Percentiles rank a stretch among this genome's conserved stretches.
Conservation (phyloP, 2,888 invertebrate species). For the Oligia strigilis region DNA sequence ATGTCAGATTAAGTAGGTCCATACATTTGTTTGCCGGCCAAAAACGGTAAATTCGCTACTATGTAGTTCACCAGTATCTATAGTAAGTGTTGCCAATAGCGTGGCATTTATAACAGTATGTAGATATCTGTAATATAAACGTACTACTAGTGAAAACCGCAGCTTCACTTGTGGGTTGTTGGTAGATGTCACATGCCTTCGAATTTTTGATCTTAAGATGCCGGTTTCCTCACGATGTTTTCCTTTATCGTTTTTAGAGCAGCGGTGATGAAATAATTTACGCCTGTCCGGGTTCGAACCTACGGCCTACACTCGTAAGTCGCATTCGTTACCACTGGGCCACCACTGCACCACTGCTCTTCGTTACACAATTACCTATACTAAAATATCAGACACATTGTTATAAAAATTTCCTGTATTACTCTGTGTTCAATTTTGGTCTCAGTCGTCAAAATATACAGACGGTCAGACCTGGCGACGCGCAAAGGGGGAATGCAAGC, state of each 20-base stretch:
- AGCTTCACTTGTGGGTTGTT: not conserved
- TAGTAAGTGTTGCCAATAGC: constrained; percentile 10
- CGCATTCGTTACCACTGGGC: too few species aligned
- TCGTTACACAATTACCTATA: too few species aligned
- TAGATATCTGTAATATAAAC: not conserved
- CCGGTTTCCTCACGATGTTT: too few species aligned
- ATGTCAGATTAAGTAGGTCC: constrained; percentile 7
- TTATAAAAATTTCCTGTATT: not conserved
- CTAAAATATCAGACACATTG: not conserved
- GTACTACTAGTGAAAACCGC: not conserved
- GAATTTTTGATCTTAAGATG: too few species aligned
- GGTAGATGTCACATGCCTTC: too few species aligned
- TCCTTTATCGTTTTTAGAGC: too few species aligned
- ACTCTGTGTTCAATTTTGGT: not conserved
- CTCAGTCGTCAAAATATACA: not conserved
- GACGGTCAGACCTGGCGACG: not conserved
- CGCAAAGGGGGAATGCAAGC: not conserved
- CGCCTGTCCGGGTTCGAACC: too few species aligned
- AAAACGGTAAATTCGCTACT: constrained; percentile 19
- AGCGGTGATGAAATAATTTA: too few species aligned
- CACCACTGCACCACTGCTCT: too few species aligned
- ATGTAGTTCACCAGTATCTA: not conserved
- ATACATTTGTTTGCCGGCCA: not conserved
- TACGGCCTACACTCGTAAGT: too few species aligned
- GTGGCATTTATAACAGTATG: constrained; percentile 10